Base-by-base conservation (phyloP, 1,140 invertebrate species). In the Lordiphosa clarofinis region DNA sequence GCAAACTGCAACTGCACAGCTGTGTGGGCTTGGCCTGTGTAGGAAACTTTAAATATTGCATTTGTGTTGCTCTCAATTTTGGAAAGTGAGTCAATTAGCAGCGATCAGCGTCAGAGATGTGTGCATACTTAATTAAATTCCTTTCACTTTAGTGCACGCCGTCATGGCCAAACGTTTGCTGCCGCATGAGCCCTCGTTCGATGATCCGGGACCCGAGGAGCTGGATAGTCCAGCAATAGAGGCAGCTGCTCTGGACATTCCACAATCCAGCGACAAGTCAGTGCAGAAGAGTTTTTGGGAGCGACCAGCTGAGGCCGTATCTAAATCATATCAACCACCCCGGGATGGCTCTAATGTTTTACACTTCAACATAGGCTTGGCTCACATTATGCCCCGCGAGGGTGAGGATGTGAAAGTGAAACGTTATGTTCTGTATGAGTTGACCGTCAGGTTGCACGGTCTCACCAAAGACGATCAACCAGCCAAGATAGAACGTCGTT, bases 401-500 rank as follows among this genome's bases (percentile, higher is more conserved):
- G 86, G 88, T 28, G 84, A 89, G 54, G 89, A 89, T 57, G 90
- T 90, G 12, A 90, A 90, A 55, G 90, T 92, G 38, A 93, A 92
- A 66, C 92, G 92, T 60, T 91, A 91, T 88, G 92, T 94, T 9
- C 90, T 92, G 2, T 94, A 94, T 58, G 92, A 91, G 73, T 69
- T 94, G 48, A 91, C 91, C 75, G 90, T 92, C 4, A 88, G 90
- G 39, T 92, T 91, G 64, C 90, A 92, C 69, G 87, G 90, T 4
- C 66, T 46, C 7, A 74, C 62, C 10, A 89, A 89, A 60, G 93
- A 93, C 87, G 74, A 88, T 24, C 90, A 91, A 53, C 92, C 93
- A 12, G 92, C 92, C 0, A 90, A 91, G 28, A 91, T 95, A 31
- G 92, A 95, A 71, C 89, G 94, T 57, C 90, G 95, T 67, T 96